Conservation (phyloP, 1,140 invertebrate species). For the Hesperophylax magnus region DNA sequence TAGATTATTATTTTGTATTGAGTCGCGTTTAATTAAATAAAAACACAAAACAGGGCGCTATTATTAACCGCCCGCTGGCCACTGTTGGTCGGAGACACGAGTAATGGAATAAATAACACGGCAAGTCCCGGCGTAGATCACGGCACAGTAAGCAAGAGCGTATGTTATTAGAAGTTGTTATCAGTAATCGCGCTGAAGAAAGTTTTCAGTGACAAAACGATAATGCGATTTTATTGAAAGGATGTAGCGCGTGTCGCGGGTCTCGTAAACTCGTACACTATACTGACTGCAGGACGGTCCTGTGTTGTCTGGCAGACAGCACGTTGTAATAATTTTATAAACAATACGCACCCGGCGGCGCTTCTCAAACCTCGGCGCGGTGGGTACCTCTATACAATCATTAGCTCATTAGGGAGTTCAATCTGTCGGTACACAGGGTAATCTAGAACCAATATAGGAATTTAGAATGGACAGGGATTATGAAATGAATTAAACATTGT, state of each 20-base stretch:
- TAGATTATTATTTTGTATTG: background rate
- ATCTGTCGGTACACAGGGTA: too few relatives aligned
- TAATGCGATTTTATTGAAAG: background rate
- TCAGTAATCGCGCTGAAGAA: background rate
- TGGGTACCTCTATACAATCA: too few relatives aligned
- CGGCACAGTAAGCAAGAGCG: background rate
- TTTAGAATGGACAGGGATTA: too few relatives aligned
- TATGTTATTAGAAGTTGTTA: background rate
- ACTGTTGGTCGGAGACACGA: background rate
- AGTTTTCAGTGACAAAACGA: background rate
- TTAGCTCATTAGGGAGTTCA: too few relatives aligned
- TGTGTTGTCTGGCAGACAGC: too few relatives aligned
- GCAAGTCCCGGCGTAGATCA: background rate
- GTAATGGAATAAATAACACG: background rate
- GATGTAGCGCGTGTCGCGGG: too few relatives aligned
- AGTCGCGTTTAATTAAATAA: background rate
- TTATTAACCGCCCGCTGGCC: background rate
- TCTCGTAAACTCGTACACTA: too few relatives aligned
- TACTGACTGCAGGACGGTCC: too few relatives aligned
- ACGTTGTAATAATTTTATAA: too few relatives aligned
- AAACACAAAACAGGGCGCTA: constrained; percentile 8
- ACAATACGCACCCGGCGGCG: background rate
- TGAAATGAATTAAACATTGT: too few relatives aligned
- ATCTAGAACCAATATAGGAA: too few relatives aligned
- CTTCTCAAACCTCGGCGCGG: constrained; percentile 2